These are phyloP conservation scores for Drosophila paramelanica DNA, from an alignment of 2,888 invertebrate species.

Conservation along the genomic window DNA sequence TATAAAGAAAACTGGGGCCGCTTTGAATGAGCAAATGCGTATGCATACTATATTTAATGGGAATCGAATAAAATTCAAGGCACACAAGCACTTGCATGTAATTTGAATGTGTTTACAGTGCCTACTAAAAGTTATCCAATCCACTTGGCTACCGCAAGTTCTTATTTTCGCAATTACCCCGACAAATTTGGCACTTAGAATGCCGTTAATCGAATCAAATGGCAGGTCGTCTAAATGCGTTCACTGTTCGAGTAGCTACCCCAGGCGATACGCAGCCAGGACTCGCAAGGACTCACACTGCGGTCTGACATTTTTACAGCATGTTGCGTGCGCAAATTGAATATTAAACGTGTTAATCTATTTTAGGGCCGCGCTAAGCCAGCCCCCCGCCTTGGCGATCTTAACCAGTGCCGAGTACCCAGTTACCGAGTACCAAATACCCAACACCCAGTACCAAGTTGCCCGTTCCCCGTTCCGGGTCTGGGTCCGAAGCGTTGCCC, in stretches of 20 bases:
- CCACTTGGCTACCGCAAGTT: conserved; percentile 27
- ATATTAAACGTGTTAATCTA: conserved; percentile 83
- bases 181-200: conserved; percentile 52
- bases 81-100: not conserved
- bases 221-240: conserved; percentile 1
- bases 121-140: not conserved
- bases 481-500: conserved; percentile 9
- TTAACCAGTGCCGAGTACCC: conserved; percentile 30
- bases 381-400: conserved; percentile 44
- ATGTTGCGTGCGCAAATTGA: conserved; percentile 76
- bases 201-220: conserved; percentile 53
- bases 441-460: not conserved
- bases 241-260: conserved; percentile 44
- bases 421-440: conserved; percentile 4
- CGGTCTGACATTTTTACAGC: conserved; percentile 31
- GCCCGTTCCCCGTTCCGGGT: not conserved
- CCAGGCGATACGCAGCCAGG: conserved; percentile 5
- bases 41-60: too few relatives aligned
- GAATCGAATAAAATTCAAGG: not conserved
- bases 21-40: not conserved
- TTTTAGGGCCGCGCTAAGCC: conserved; percentile 65
- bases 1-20: too few relatives aligned
- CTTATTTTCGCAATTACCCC: conserved; percentile 55
- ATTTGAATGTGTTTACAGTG: conserved; percentile 5
- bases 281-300: conserved; percentile 1